phyloP scores from a whole-genome alignment of 2,797 vertebrate genomes.

The Todus mexicanus region DNA sequence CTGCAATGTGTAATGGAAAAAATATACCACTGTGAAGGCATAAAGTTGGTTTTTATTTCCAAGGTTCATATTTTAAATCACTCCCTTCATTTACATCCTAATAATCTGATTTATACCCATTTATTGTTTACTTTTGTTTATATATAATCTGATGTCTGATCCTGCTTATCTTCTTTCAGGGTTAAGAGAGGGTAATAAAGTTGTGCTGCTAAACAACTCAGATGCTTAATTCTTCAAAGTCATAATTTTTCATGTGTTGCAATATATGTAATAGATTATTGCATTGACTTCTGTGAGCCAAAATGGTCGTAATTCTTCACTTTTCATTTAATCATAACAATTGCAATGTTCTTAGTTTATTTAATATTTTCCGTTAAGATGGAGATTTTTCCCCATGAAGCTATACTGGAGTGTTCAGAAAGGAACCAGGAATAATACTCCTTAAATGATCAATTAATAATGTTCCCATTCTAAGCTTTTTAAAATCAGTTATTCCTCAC shows the following conservation, averaged over 20 bases:
- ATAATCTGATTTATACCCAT: conserved; percentile 17
- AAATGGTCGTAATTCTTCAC: not conserved
- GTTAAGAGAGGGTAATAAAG: not conserved
- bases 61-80: not conserved
- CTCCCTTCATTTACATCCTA: not conserved
- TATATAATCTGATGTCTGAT: conserved; percentile 15
- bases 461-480: not conserved
- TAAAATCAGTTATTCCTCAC: not conserved
- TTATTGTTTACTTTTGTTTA: conserved; percentile 20
- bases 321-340: not conserved
- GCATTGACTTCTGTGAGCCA: not conserved
- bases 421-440: not conserved
- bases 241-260: not conserved
- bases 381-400: not conserved
- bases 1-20: not conserved
- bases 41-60: not conserved
- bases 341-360: not conserved
- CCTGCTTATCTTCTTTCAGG: conserved; percentile 4
- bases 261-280: not conserved
- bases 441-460: not conserved
- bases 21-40: not conserved
- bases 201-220: not conserved
- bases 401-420: not conserved
- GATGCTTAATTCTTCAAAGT: not conserved
- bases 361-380: not conserved